Conservation (phyloP, 2,113 vertebrate genomes). For the Sphyrna mokarran region DNA sequence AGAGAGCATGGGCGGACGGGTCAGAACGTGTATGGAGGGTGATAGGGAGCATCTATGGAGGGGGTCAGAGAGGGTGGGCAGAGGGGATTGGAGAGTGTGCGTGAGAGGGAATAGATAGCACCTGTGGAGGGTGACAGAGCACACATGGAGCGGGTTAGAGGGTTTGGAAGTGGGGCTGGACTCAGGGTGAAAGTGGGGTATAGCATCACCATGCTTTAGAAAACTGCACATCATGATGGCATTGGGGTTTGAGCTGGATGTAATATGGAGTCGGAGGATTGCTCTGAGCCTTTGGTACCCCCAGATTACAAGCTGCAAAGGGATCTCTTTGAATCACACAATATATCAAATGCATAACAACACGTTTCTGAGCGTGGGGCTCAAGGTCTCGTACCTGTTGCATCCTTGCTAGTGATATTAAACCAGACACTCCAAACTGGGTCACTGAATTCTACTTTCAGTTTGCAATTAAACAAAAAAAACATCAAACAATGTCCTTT, state of each 20-base stretch:
- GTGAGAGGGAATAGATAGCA: no score
- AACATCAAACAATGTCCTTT: background rate
- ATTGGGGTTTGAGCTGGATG: no score
- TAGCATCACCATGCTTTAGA: background rate
- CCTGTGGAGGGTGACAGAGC: no score
- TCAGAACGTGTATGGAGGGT: no score
- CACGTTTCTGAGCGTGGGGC: background rate
- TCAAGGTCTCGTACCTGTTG: background rate
- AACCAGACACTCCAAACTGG: background rate
- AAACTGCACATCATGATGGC: background rate
- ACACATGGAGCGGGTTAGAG: no score
- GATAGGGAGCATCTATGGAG: no score
- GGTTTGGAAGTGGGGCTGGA: no score
- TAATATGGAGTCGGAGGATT: background rate
- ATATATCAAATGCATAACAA: background rate
- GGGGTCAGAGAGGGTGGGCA: no score
- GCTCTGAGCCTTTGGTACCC: background rate
- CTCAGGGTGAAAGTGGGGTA: background rate
- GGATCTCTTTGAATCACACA: background rate
- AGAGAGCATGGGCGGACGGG: no score
- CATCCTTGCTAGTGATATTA: background rate
- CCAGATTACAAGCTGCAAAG: no score
- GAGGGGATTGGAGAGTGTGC: no score
- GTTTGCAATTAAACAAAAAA: background rate
- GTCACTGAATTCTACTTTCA: background rate